A percentile compares a stretch with the other conserved stretches of the same genome.
These are phyloP conservation scores for Hipparchia semele DNA, from an alignment of 2,888 invertebrate genomes.

Conservation along the genomic window DNA sequence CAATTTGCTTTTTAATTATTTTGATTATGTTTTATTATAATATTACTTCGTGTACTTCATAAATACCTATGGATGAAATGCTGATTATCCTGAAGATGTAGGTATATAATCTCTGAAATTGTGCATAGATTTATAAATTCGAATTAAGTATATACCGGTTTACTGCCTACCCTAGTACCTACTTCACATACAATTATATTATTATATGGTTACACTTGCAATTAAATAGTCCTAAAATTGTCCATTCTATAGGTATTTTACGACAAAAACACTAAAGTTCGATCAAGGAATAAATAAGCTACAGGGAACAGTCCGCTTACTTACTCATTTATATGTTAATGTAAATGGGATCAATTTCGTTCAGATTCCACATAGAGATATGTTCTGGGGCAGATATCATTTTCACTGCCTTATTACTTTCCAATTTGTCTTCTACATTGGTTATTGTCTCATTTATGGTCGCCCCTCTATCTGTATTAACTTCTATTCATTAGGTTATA, in stretches of 20 bases:
- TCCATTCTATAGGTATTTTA: conserved; percentile 43
- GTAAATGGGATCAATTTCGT: conserved; percentile 67
- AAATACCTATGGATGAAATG: no score
- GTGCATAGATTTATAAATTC: no score
- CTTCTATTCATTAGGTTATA: conserved; percentile 36
- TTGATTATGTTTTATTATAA: conserved; percentile 15
- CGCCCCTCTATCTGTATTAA: conserved; percentile 56
- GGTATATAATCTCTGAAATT: no score
- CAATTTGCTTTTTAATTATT: conserved; percentile 26
- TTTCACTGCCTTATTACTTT: conserved; percentile 82
- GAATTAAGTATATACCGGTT: no score
- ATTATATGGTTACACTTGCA: background rate
- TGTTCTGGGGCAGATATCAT: conserved; percentile 77
- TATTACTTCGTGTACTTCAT: background rate
- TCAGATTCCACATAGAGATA: conserved; percentile 78
- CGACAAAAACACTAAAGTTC: conserved; percentile 54
- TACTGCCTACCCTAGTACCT: no score
- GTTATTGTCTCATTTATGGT: conserved; percentile 77
- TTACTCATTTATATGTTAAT: conserved; percentile 82
- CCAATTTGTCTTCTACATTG: conserved; percentile 80
- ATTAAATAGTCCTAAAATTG: background rate
- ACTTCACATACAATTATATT: no score
- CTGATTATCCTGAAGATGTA: no score
- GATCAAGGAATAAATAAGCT: conserved; percentile 63
- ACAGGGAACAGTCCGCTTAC: conserved; percentile 76